These are phyloP conservation scores for Chanos chanos DNA, from an alignment of 2,797 vertebrate genomes.

Conservation along the genomic window DNA sequence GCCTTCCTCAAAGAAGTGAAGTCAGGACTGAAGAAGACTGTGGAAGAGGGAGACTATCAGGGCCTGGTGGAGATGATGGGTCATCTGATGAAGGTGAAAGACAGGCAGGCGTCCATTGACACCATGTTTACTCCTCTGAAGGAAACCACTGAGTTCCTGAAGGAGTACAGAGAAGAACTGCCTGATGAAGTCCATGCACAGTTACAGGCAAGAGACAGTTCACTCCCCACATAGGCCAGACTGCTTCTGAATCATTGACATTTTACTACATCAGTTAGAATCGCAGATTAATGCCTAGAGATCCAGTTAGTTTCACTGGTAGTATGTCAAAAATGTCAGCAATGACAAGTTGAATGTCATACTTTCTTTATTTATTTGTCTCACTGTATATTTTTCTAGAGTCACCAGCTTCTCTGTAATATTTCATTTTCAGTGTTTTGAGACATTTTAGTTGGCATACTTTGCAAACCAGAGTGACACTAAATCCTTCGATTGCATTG, in stretches of 20 bases:
- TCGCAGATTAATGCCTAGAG: background rate
- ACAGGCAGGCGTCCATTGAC: conserved; percentile 65
- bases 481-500: too few relatives aligned
- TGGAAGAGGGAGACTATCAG: conserved; percentile 69
- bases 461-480: too few relatives aligned
- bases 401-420: too few relatives aligned
- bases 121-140: conserved; percentile 78
- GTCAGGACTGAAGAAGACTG: conserved; percentile 61
- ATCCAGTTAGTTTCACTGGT: background rate
- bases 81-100: conserved; percentile 74
- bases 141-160: conserved; percentile 75
- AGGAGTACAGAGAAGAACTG: conserved; percentile 70
- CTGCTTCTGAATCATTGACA: too few relatives aligned
- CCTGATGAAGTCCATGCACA: conserved; percentile 71
- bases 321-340: too few relatives aligned
- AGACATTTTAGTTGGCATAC: too few relatives aligned
- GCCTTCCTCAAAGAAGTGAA: conserved; percentile 65
- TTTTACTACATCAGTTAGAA: too few relatives aligned
- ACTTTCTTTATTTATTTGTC: too few relatives aligned
- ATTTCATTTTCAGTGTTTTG: too few relatives aligned
- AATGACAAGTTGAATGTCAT: too few relatives aligned
- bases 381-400: too few relatives aligned
- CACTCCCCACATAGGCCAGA: too few relatives aligned
- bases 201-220: conserved; percentile 68
- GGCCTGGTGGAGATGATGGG: conserved; percentile 75